phyloP scores from a whole-genome alignment of 92 coral and sea anemone genomes.

The Scolanthus callimorphus region DNA sequence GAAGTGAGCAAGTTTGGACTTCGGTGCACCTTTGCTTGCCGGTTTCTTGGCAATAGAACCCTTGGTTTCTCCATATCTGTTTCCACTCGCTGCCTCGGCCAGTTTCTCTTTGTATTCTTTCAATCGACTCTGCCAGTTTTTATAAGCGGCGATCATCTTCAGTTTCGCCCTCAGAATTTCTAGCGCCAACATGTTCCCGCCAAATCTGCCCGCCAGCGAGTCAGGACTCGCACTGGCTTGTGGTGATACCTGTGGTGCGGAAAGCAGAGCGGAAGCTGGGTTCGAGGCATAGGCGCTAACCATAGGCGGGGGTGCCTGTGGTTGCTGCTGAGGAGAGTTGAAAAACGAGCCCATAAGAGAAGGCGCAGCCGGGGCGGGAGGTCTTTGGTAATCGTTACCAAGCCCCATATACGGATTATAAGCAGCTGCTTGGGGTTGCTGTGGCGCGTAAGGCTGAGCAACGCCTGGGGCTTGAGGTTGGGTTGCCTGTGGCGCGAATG shows the following conservation, averaged over 20 bases:
- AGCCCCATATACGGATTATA: no score
- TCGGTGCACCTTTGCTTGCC: constrained; percentile 1
- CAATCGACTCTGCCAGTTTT: constrained; percentile 77
- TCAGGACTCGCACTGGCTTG: constrained; percentile 64
- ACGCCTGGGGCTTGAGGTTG: constrained; percentile 8
- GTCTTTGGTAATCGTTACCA: no score
- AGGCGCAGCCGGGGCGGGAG: no score
- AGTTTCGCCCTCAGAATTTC: constrained; percentile 69
- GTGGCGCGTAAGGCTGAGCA: constrained; percentile 30
- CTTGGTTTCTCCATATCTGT: constrained; percentile 12
- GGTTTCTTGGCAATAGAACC: constrained; percentile 6
- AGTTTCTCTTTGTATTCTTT: constrained; percentile 62
- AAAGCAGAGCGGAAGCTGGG: constrained; percentile 5
- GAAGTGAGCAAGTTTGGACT: background rate
- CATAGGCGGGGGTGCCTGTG: constrained; percentile 12
- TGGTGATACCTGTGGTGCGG: constrained; percentile 14
- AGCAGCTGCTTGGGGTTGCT: constrained; percentile 16
- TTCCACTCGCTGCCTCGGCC: constrained; percentile 14
- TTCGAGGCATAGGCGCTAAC: constrained; percentile 16
- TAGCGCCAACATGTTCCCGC: constrained; percentile 65
- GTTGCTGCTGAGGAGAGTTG: constrained; percentile 19
- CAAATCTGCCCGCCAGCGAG: constrained; percentile 68
- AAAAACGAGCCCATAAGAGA: constrained; percentile 14
- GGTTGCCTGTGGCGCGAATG: constrained; percentile 11
- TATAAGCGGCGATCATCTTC: constrained; percentile 87